These are phyloP conservation scores for Enteromius anoplus DNA, from an alignment of 2,797 vertebrate species.

Conservation along the genomic window DNA sequence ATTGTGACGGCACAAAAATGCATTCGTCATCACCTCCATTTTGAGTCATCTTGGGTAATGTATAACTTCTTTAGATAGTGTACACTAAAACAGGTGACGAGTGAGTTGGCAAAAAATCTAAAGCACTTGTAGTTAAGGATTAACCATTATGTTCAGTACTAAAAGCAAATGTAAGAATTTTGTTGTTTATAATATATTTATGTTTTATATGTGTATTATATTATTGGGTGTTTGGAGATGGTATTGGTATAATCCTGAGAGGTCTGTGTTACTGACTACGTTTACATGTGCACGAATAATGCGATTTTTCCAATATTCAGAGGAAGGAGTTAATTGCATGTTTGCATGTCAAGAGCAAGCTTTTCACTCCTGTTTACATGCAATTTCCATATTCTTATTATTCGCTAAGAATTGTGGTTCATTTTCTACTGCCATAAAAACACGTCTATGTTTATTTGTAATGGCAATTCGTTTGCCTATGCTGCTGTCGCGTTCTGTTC, in stretches of 20 bases:
- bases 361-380: too few species aligned
- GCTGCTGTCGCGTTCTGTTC: too few species aligned
- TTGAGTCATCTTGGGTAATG: constrained; percentile 63
- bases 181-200: background rate
- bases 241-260: background rate
- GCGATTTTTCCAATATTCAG: too few species aligned
- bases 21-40: constrained; percentile 46
- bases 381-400: too few species aligned
- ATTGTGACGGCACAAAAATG: constrained; percentile 13
- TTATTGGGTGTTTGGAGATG: background rate
- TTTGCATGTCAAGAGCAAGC: too few species aligned
- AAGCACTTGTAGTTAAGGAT: constrained; percentile 38
- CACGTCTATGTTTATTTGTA: too few species aligned
- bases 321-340: too few species aligned
- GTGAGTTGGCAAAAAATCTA: constrained; percentile 60
- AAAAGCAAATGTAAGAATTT: constrained; percentile 14
- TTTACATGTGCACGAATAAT: too few species aligned
- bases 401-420: too few species aligned
- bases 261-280: background rate
- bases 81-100: constrained; percentile 62
- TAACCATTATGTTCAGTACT: constrained; percentile 22
- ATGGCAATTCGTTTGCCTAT: too few species aligned
- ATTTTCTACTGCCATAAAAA: too few species aligned
- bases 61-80: constrained; percentile 62
- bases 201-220: background rate